A percentile compares a stretch with the other conserved stretches of the same genome.
These are phyloP conservation scores for Kryptolebias marmoratus DNA, from an alignment of 2,113 vertebrate genomes.

Conservation along the genomic window DNA sequence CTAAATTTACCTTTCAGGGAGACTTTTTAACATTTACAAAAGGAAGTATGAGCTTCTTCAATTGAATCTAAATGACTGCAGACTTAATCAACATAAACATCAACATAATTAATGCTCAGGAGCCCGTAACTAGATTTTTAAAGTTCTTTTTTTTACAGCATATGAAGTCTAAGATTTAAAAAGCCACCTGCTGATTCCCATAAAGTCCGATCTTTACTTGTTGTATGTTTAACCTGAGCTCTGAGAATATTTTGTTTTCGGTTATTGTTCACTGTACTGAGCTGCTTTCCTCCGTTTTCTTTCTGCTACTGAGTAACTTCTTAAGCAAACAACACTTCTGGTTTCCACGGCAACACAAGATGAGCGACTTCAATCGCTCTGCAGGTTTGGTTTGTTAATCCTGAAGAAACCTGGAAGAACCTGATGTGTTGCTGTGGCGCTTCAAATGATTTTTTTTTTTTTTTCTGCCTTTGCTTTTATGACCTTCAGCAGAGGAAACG, in stretches of 20 bases:
- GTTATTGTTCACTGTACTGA: conserved; percentile 45
- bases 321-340: conserved; percentile 69
- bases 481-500: conserved; percentile 23
- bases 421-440: conserved; percentile 1
- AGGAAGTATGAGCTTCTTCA: too few relatives aligned
- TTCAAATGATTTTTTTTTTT: neutral
- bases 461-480: conserved; percentile 21
- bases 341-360: conserved; percentile 63
- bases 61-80: too few relatives aligned
- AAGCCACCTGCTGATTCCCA: neutral
- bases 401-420: conserved; percentile 14
- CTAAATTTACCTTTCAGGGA: too few relatives aligned
- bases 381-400: conserved; percentile 20
- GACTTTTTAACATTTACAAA: too few relatives aligned
- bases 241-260: conserved; percentile 21
- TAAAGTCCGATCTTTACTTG: neutral
- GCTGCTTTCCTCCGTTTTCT: conserved; percentile 21
- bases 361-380: conserved; percentile 34
- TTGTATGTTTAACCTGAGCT: conserved; percentile 25
- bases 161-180: too few relatives aligned
- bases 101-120: too few relatives aligned
- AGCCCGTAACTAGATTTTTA: too few relatives aligned
- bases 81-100: too few relatives aligned
- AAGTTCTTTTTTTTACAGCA: too few relatives aligned
- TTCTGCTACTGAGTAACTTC: conserved; percentile 71